phyloP scores from a whole-genome alignment of 2,888 invertebrate species.

The Zonitis immaculata region DNA sequence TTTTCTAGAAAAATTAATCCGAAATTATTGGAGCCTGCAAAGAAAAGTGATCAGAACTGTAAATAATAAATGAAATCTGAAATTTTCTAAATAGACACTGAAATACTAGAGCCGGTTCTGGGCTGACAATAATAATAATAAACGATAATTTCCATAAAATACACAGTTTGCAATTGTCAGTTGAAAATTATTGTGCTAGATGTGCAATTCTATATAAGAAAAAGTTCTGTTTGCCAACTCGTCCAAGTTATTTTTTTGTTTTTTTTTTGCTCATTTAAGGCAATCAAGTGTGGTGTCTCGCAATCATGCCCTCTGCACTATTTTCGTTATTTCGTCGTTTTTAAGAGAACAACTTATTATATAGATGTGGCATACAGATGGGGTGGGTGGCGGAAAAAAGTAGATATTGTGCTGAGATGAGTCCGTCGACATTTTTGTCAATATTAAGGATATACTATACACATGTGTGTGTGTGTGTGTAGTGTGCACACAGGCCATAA shows the following conservation, averaged over 20 bases:
- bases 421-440: conserved; percentile 54
- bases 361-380: not conserved
- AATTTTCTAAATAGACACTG: too few relatives aligned
- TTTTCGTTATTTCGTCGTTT: conserved; percentile 47
- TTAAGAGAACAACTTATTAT: conserved; percentile 26
- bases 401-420: conserved; percentile 37
- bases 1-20: too few relatives aligned
- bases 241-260: conserved; percentile 30
- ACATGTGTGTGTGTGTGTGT: too few relatives aligned
- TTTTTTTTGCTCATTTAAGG: conserved; percentile 49
- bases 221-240: not conserved
- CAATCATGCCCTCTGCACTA: conserved; percentile 47
- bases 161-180: not conserved
- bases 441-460: conserved; percentile 48
- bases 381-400: not conserved
- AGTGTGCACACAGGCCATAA: conserved; percentile 49
- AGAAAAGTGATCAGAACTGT: too few relatives aligned
- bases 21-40: too few relatives aligned
- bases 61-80: too few relatives aligned
- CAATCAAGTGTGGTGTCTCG: conserved; percentile 48
- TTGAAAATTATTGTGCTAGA: not conserved
- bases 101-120: too few relatives aligned
- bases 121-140: not conserved
- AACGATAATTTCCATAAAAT: not conserved
- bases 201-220: not conserved